Evolutionary conservation across 1,140 invertebrate genomes (phyloP), one percentile per base, ranked within the genome.

Genomic region (Pantala flavescens): DNA sequence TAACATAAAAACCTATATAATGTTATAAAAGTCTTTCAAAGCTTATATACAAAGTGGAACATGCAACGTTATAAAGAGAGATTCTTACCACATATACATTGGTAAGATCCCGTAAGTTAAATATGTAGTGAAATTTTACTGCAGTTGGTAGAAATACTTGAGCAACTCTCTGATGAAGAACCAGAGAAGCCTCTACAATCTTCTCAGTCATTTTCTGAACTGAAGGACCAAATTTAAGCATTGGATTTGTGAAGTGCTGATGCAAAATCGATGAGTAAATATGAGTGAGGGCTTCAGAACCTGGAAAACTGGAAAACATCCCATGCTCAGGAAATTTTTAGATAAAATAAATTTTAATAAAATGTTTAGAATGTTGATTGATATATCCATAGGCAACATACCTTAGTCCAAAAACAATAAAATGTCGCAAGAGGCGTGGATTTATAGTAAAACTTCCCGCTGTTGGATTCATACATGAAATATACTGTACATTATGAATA

Each of bases 391-490:
- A n/a, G n/a, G n/a, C 0, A 0, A 78, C 78, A 78, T 84, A 91
- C 90, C 88, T 89, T 16, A 96, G 88, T 70, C 95, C 93, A 82
- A 98, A 98, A 7, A 96, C 93, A 78, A 90, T 92, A 82, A 98
- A 98, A 82, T 98, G 95, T 76, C 96, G 85, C 82, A 97, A 94
- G 0, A 98, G 85, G 23, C 96, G 86, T 0, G 94, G 88, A 85
- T 97, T 93, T 63, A 98, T 97, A 5, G 93, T 95, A 80, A 98
- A 98, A 77, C 92, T 96, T 36, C 96, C 96, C 24, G 95, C 93
- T 0, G 95, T 97, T 0, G 96, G 96, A 84, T 98, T 98, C 96
- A 98, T 98, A 80, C 93, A 94, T 9, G 94, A 92, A 12, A 97
- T 88, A 82, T 97, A 98, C 84, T 97, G 95, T 19, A 93, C 93